A percentile compares a stretch with the other conserved stretches of the same genome.
Conservation (phyloP, 2,888 invertebrate genomes). For the Hylaea fasciaria region DNA sequence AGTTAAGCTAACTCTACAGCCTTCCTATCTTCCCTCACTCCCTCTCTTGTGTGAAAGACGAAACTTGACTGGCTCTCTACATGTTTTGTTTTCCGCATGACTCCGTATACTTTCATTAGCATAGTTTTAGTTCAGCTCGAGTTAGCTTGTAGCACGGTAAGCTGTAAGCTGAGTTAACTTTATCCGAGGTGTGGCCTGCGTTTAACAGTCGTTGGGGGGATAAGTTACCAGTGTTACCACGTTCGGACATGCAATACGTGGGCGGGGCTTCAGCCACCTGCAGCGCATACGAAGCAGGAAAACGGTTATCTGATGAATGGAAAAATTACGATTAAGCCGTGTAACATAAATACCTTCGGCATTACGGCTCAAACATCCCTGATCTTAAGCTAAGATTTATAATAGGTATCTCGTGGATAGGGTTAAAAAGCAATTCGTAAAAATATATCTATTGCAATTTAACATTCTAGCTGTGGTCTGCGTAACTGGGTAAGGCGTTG, state of each 20-base stretch:
- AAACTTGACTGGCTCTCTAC: too few species aligned
- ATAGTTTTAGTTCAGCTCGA: too few species aligned
- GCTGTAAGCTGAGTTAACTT: too few species aligned
- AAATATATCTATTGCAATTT: slow-evolving; percentile 20
- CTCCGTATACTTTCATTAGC: too few species aligned
- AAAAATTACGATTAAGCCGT: slow-evolving; percentile 26
- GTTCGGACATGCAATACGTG: slow-evolving; percentile 11
- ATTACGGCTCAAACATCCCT: slow-evolving; percentile 4
- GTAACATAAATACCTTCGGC: slow-evolving; percentile 16
- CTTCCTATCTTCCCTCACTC: too few species aligned
- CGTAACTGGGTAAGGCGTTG: slow-evolving; percentile 22
- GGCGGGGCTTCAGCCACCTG: slow-evolving; percentile 20
- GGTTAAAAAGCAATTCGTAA: slow-evolving; percentile 7
- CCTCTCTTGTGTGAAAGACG: too few species aligned
- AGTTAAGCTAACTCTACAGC: too few species aligned
- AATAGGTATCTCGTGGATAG: not conserved
- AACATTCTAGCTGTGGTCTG: slow-evolving; percentile 28
- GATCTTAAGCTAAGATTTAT: slow-evolving; percentile 1
- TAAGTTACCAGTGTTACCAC: slow-evolving; percentile 15
- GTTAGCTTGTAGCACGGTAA: too few species aligned
- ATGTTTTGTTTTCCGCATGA: too few species aligned
- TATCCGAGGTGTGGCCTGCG: not conserved
- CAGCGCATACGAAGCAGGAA: slow-evolving; percentile 20
- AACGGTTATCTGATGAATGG: slow-evolving; percentile 31
- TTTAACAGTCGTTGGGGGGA: slow-evolving; percentile 10